Evolutionary conservation across 2,797 vertebrate genomes (phyloP).

Genomic region (Leucoraja ocellata): DNA sequence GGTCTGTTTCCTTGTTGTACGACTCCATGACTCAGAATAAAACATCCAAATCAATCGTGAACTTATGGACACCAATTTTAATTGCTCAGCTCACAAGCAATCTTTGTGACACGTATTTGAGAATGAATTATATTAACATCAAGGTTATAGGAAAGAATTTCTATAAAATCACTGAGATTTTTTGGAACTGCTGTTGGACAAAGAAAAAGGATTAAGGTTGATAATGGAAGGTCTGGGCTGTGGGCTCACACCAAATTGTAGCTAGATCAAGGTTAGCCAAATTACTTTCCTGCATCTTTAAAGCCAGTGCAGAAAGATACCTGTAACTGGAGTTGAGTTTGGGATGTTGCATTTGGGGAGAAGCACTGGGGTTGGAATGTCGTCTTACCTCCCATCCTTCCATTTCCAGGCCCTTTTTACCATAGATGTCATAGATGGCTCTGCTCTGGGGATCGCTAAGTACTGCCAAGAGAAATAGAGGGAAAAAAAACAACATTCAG

Average conservation of each 20-base stretch:
- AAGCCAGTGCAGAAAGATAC: neutral
- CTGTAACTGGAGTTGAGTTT: neutral
- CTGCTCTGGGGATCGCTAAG: conserved; percentile 90
- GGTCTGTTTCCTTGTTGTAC: too few relatives aligned
- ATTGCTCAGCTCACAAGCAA: neutral
- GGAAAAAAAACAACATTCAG: neutral
- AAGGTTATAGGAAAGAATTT: neutral
- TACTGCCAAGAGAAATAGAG: conserved; percentile 63
- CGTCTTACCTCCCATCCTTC: conserved; percentile 95
- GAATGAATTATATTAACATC: neutral
- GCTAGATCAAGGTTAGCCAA: neutral
- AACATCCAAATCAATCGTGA: neutral
- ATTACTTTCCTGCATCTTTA: neutral
- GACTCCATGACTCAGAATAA: neutral
- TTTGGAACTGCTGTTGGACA: neutral
- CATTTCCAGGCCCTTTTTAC: conserved; percentile 91
- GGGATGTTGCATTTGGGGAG: neutral
- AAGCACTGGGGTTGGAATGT: neutral
- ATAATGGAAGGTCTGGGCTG: neutral
- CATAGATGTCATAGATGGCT: conserved; percentile 97
- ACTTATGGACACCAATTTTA: neutral
- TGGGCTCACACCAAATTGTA: neutral
- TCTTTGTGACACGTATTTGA: neutral
- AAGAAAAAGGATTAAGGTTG: neutral
- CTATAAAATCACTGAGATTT: neutral